Percentiles rank a stretch among this genome's conserved stretches.
These are phyloP conservation scores for Didymodactylos carnosus DNA, from an alignment of 2,888 invertebrate genomes.

Conservation along the genomic window DNA sequence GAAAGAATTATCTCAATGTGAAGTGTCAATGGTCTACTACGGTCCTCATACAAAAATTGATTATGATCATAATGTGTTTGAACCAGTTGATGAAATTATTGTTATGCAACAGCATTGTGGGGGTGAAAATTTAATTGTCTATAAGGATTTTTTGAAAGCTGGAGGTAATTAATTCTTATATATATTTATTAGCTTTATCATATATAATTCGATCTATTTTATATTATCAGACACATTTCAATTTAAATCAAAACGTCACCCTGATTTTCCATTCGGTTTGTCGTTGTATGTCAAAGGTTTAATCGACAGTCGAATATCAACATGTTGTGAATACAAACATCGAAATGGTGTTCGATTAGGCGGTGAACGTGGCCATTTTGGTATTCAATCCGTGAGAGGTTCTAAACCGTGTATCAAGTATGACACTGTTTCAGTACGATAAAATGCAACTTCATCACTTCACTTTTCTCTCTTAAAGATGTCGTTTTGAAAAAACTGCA, in stretches of 20 bases:
- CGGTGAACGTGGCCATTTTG: not conserved
- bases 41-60: not conserved
- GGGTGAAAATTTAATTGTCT: not conserved
- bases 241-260: not conserved
- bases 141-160: not conserved
- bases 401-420: not conserved
- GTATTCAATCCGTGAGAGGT: not conserved
- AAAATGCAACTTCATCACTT: too few relatives aligned
- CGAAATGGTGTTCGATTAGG: not conserved
- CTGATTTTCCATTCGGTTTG: not conserved
- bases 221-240: not conserved
- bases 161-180: not conserved
- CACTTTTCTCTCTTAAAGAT: too few relatives aligned
- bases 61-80: not conserved
- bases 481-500: not conserved
- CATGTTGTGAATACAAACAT: slow-evolving; percentile 1
- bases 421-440: too few relatives aligned
- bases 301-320: not conserved
- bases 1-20: not conserved
- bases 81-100: not conserved
- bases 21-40: not conserved
- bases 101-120: not conserved
- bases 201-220: not conserved
- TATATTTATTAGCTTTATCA: not conserved
- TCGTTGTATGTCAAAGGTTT: not conserved